Percentiles rank a stretch among this genome's conserved stretches.
Conservation (phyloP, 2,888 invertebrate genomes). For the Phlogophora meticulosa region DNA sequence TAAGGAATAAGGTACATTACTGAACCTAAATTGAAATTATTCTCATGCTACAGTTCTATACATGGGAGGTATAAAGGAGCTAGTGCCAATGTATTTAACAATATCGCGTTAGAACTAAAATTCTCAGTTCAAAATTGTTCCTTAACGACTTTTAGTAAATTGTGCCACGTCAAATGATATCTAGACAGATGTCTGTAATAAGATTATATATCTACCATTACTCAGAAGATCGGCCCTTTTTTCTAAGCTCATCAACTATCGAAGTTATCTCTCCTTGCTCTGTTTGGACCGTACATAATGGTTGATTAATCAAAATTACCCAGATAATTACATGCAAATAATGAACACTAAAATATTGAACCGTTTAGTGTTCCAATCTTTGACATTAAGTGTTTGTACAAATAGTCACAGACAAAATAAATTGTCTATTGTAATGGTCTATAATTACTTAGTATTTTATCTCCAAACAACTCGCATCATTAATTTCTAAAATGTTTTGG, state of each 20-base stretch:
- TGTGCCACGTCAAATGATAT: too few species aligned
- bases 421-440: constrained; percentile 32
- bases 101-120: too few species aligned
- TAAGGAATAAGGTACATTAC: too few species aligned
- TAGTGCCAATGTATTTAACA: too few species aligned
- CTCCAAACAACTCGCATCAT: constrained; percentile 40
- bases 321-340: constrained; percentile 31
- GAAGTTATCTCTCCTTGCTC: constrained; percentile 31
- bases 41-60: too few species aligned
- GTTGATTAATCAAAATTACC: constrained; percentile 44
- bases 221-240: constrained; percentile 5
- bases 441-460: constrained; percentile 28
- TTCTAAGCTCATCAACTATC: constrained; percentile 7
- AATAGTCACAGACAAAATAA: constrained; percentile 37
- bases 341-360: constrained; percentile 38
- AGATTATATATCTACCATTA: background rate
- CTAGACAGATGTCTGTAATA: too few species aligned
- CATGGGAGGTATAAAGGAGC: too few species aligned
- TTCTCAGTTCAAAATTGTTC: too few species aligned
- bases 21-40: too few species aligned
- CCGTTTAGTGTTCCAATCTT: constrained; percentile 27
- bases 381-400: constrained; percentile 16
- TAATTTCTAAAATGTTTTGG: constrained; percentile 56
- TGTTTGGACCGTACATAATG: constrained; percentile 32
- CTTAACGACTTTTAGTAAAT: too few species aligned